phyloP scores from a whole-genome alignment of 53 echinoderm and acorn worm species.

The Luidia sarsii region DNA sequence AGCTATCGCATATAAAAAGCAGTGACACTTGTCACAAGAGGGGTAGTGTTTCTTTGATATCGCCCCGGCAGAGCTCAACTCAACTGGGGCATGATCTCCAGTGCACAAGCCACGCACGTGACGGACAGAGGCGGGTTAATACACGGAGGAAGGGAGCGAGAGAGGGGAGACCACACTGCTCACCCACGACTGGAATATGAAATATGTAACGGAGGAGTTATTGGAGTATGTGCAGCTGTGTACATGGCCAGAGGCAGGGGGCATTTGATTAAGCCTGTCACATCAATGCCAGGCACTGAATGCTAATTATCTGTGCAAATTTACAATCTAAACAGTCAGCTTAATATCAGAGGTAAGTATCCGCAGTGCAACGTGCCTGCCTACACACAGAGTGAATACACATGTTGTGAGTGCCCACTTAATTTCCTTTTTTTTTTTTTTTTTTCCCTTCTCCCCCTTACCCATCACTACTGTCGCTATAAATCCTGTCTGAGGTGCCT shows the following conservation, averaged over 20 bases:
- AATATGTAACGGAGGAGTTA: constrained; percentile 1
- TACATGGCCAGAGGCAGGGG: constrained; percentile 22
- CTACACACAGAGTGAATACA: no score
- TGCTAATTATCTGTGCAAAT: constrained; percentile 25
- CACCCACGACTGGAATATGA: not conserved
- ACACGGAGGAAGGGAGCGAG: no score
- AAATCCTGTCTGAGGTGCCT: no score
- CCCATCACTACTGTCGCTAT: no score
- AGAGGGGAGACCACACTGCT: not conserved
- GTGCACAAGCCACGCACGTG: not conserved
- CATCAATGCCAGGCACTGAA: constrained; percentile 5
- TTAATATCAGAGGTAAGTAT: constrained; percentile 17
- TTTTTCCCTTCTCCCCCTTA: no score
- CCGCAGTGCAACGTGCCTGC: no score
- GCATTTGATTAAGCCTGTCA: constrained; percentile 32
- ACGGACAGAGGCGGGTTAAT: no score
- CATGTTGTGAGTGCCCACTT: not conserved
- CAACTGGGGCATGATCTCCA: constrained; percentile 34
- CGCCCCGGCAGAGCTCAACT: no score
- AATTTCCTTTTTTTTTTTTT: not conserved
- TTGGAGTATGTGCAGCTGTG: constrained; percentile 25
- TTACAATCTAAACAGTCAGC: constrained; percentile 14
- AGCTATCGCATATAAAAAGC: constrained; percentile 42
- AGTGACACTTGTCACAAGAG: constrained; percentile 47
- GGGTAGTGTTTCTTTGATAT: no score